These are phyloP conservation scores for Vipera ursinii DNA, from an alignment of 2,797 vertebrate species.

Conservation along the genomic window DNA sequence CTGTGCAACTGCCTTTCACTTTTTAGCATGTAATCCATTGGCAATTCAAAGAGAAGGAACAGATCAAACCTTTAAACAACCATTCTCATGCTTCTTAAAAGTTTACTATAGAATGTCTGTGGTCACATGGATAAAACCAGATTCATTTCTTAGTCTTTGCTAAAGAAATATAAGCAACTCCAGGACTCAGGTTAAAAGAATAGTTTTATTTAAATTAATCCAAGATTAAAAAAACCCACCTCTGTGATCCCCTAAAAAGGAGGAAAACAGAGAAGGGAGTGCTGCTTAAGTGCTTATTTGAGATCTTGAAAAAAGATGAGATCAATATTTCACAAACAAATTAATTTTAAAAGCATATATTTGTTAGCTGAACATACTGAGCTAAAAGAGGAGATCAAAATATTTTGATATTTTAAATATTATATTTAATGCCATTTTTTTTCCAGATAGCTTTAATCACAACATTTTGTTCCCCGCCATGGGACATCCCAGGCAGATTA, in stretches of 20 bases:
- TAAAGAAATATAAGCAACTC: background rate
- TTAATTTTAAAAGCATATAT: background rate
- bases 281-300: background rate
- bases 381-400: background rate
- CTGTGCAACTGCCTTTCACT: background rate
- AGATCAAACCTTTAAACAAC: background rate
- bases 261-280: background rate
- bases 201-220: background rate
- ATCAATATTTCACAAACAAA: background rate
- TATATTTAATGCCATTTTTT: background rate
- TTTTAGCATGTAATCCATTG: background rate
- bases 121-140: background rate
- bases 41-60: background rate
- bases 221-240: background rate
- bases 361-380: background rate
- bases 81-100: background rate
- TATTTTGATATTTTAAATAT: background rate
- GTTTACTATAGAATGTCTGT: background rate
- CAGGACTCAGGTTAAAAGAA: background rate
- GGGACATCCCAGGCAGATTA: background rate
- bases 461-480: background rate
- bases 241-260: background rate
- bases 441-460: background rate
- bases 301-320: background rate
- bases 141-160: background rate